Evolutionary conservation across 2,113 vertebrate genomes (phyloP), one percentile per base, ranked within the genome.

Genomic region (Pelvicachromis taeniatus): DNA sequence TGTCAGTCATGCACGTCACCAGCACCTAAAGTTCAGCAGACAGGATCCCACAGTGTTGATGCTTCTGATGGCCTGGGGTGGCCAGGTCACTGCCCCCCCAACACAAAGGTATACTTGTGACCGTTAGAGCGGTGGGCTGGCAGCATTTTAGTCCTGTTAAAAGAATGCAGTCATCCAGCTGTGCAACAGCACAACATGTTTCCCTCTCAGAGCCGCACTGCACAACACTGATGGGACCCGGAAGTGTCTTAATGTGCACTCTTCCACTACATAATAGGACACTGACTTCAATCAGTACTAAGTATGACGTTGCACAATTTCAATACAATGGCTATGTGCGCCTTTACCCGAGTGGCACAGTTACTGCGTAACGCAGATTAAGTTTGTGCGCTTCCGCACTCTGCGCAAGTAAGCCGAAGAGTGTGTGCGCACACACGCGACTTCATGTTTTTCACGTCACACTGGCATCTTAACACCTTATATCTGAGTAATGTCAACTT

Each of bases 71-170:
- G 21, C 19, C 19, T 65, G 61, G 33, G 19, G 61, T 65, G 2
- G 0, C 33, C 59, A n/a, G 59, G 38, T 63, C 33, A 63, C 59
- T 38, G 4, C 38, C 31, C 0, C 0, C 33, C 1, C 33, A 65
- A 6, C 14, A 40, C 61, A 65, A 65, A n/a, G 35, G 8, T 38
- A 7, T 38, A 38, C 8, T 38, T 38, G 2, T 38, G 8, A 38
- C 2, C 7, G 35, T 45, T 21, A 5, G 1, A 35, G n/a, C 38
- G 3, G 7, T 70, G 65, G 38, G 10, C 5, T 70, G 38, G 38
- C 4, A 17, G 4, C 5, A 70, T 70, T 70, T 70, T 45, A 53
- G 17, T 53, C 52, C 10, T 3, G 9, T 21, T 8, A 53, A 53
- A 19, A 9, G 1, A 53, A 7, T 53, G 52, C 52, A n/a, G 17